Evolutionary conservation across 2,113 vertebrate species (phyloP), one percentile per base, ranked within the genome.

Genomic region (Nicator chloris): DNA sequence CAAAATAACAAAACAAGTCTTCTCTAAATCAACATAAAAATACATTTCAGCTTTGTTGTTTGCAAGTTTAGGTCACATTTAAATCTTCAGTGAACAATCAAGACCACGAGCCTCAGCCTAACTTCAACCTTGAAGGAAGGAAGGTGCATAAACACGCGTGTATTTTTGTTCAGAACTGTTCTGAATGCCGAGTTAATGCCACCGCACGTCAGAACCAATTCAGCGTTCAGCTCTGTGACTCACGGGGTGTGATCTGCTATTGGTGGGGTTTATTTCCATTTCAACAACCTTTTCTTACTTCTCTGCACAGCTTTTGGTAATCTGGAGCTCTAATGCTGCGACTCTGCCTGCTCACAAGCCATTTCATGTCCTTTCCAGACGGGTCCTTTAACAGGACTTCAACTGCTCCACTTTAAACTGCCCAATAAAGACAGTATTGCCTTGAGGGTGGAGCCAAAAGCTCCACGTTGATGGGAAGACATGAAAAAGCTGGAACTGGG

Each of bases 181-280:
- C 66, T 42, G 39, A 45, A 15, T 7, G 30, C 66, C 28, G 44
- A 17, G 30, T 17, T 35, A 30, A 40, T 23, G 51, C 44, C 60
- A 26, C 42, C 6, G 4, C 54, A 8, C 4, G 1, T 53, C 81
- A 82, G 73, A 77, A 66, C 20, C 44, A 18, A 18, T 7, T 57
- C 63, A 31, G 31, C 3, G 3, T 7, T 82, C 23, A 33, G 42
- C 45, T 63, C 79, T 59, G 82, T 13, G 53, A 35, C 59, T 77
- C 33, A 12, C 0, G 3, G 84, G 51, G 24, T 35, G 26, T 0
- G 24, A 42, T 31, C 59, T 33, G 0, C 64, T 24, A 7, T 2
- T 3, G 1, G 11, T 20, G 27, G 20, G 40, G 19, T 69, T 86
- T 39, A 24, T 42, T 84, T 77, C 61, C 49, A 59, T 54, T 83